Base-by-base conservation (phyloP, 2,113 vertebrate genomes). In the Thunnus maccoyii region DNA sequence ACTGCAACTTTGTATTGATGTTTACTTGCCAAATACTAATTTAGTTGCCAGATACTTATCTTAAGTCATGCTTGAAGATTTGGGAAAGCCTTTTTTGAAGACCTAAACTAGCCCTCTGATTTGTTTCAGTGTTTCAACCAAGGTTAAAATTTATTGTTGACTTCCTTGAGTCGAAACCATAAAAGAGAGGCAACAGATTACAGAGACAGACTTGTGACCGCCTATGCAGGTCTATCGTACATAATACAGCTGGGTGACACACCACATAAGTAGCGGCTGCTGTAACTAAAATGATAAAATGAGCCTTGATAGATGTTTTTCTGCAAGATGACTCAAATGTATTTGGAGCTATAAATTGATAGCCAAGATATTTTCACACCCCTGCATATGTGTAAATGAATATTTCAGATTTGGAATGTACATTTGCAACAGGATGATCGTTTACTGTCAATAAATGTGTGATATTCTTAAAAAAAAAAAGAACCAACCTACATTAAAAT, bases 401-500 rank as follows among this genome's bases (percentile, higher is more conserved):
- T 41, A 41, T 41, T 41, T 5, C 36, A 41, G 36, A 41, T 41
- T 41, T 2, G 32, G 25, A 63, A 54, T 9, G 9, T 62, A 6
- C 14, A 17, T 69, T 27, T 27, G 13, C 10, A 63, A 11, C 25
- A 25, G 20, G 18, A 14, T 57, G 41, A 7, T 12, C 22, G 48
- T 64, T 51, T 25, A 30, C n/a, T 51, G 30, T 57, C 20, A 66
- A 66, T 75, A 32, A 56, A 76, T 47, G 15, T 54, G 20, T 65
- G n/a, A 46, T 3, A 47, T 47, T 13, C 7, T 20, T 12, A 13
- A 30, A 55, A 22, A 55, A 22, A 22, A 57, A 51, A 36, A 57
- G 0, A n/a, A 44, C 27, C 13, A 16, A 18, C 20, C 25, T 16
- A 5, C 12, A 32, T 44, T 11, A 3, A 76, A 71, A 60, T 3